Percentiles rank a stretch among this genome's conserved stretches.
These are phyloP conservation scores for Catharus ustulatus DNA, from an alignment of 2,797 vertebrate species.

Conservation along the genomic window DNA sequence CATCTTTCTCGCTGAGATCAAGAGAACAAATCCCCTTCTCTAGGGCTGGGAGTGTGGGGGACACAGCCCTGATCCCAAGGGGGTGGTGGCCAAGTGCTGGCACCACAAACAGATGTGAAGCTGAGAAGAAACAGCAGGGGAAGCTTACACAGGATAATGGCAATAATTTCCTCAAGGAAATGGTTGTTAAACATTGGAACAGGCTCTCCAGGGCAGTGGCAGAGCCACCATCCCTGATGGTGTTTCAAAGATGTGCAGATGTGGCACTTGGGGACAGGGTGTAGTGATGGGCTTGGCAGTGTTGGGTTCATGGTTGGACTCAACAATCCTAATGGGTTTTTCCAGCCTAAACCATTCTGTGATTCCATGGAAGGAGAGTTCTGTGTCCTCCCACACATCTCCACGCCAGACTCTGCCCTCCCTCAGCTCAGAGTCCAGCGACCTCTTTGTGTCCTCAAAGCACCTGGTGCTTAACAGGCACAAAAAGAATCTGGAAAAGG, in stretches of 20 bases:
- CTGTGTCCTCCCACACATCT: rapidly evolving
- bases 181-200: background rate
- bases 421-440: background rate
- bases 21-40: background rate
- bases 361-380: background rate
- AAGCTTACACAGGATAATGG: background rate
- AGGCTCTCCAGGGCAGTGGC: background rate
- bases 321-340: background rate
- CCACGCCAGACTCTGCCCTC: background rate
- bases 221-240: background rate
- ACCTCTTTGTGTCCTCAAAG: background rate
- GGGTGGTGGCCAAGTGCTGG: background rate
- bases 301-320: background rate
- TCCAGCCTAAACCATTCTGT: background rate
- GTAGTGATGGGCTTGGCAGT: background rate
- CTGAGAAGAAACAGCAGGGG: rapidly evolving
- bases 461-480: background rate
- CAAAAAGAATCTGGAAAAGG: background rate
- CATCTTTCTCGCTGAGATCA: background rate
- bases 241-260: rapidly evolving
- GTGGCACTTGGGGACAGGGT: background rate
- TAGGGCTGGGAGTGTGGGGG: background rate
- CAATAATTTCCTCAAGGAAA: too few species aligned
- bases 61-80: background rate
- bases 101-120: background rate